Base-by-base conservation (phyloP, 2,113 vertebrate genomes). In the Phalacrocorax aristotelis region DNA sequence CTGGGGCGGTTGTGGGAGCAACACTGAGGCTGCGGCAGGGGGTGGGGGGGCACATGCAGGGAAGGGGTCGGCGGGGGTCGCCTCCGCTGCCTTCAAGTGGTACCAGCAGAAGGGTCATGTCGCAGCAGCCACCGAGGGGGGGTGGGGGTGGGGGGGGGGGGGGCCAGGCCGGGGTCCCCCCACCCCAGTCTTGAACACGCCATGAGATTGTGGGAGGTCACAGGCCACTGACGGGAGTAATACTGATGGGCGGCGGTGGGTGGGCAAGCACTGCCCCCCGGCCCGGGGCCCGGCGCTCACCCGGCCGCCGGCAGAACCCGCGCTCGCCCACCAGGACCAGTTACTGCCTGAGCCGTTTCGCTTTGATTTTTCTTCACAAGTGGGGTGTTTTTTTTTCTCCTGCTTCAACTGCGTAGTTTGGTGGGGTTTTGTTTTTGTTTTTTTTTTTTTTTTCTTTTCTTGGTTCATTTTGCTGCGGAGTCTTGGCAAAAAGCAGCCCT, bases 111-210 rank as follows among this genome's bases (percentile, higher is more conserved):
- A 26, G 71, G 70, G 27, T n/a, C 60, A 9, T 8, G 42, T n/a
- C 38, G 8, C 6, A 1, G 46, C 22, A 14, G 65, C 8, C 0
- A 5, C 42, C 6, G 1, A 7, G 54, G 42, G 27, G 11, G 30
- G 27, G 11, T 25, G 46, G 42, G 27, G 9, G 30, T 27, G 64
- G 64, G 27, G 11, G 30, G 46, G 42, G 27, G 9, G 30, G 32
- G 64, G 64, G 64, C 20, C 34, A 12, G 49, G 21, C 42, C 58
- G 11, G 1, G 2, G 42, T 42, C 25, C 14, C 18, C 29, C 22
- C 44, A 16, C 23, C 40, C 20, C 11, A 9, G 38, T 23, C 85
- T 48, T 8, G 15, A 72, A 48, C 29, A 3, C 18, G 7, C 64
- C 38, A 7, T 9, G 68, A 61, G 79, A 10, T 36, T 11, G 64